These are phyloP conservation scores for Aepyceros melampus DNA, from an alignment of 2,113 vertebrate species.

Conservation along the genomic window DNA sequence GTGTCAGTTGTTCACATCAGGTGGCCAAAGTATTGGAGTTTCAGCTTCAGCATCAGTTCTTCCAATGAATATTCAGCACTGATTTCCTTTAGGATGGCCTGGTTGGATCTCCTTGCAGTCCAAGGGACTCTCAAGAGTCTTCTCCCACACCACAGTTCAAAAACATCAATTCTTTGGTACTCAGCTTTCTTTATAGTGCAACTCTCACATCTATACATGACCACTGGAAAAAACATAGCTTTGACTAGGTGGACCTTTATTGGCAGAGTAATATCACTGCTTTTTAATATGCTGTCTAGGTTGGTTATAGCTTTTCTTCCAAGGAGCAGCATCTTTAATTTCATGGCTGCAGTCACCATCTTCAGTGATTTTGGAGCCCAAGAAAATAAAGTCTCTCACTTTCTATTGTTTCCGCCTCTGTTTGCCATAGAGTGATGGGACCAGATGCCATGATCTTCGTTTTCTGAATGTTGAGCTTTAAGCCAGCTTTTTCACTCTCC, in stretches of 20 bases:
- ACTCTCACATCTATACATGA: background rate
- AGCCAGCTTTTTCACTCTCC: no score
- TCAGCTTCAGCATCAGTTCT: background rate
- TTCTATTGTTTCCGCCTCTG: background rate
- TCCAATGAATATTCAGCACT: background rate
- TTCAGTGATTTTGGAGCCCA: background rate
- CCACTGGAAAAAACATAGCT: background rate
- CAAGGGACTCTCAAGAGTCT: background rate
- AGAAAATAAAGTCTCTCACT: background rate
- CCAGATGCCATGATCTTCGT: background rate
- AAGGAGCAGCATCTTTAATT: background rate
- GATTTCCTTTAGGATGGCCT: background rate
- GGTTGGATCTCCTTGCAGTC: background rate
- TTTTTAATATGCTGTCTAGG: background rate
- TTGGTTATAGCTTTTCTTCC: background rate
- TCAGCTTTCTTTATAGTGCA: background rate
- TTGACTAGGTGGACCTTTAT: background rate
- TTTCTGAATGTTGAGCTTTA: background rate
- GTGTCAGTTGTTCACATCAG: background rate
- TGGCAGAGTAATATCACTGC: background rate
- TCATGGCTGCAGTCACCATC: background rate
- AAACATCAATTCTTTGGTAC: accelerated
- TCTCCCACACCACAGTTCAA: background rate
- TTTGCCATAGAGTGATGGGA: background rate
- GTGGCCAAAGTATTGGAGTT: background rate